phyloP scores from a whole-genome alignment of 2,888 invertebrate species.

The Cantharis rufa region DNA sequence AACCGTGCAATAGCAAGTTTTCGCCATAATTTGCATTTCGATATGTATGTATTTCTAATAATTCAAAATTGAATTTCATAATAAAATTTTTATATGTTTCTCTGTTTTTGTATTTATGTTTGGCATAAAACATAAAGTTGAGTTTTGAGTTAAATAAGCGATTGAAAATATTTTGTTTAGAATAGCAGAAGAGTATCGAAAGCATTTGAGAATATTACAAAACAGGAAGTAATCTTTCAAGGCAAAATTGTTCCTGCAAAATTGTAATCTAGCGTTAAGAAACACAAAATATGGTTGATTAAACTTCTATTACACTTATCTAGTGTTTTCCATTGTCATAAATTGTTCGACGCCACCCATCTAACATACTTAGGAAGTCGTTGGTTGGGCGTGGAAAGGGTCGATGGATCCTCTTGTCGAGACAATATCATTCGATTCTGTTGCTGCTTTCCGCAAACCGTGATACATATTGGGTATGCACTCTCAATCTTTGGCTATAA shows the following conservation, averaged over 20 bases:
- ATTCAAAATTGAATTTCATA: not conserved
- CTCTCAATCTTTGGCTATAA: slow-evolving; percentile 39
- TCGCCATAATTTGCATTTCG: not conserved
- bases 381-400: slow-evolving; percentile 33
- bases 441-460: slow-evolving; percentile 37
- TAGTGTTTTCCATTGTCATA: slow-evolving; percentile 40
- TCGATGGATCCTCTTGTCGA: slow-evolving; percentile 27
- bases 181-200: slow-evolving; percentile 19
- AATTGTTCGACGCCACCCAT: slow-evolving; percentile 38
- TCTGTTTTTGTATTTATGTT: not conserved
- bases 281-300: slow-evolving; percentile 41
- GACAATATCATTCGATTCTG: slow-evolving; percentile 40
- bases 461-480: slow-evolving; percentile 40
- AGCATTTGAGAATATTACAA: slow-evolving; percentile 32
- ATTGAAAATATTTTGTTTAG: slow-evolving; percentile 15
- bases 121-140: not conserved
- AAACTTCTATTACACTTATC: slow-evolving; percentile 44
- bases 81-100: not conserved
- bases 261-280: slow-evolving; percentile 33
- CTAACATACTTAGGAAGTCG: slow-evolving; percentile 41
- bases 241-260: slow-evolving; percentile 27
- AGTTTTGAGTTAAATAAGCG: slow-evolving; percentile 20
- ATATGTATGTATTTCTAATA: not conserved
- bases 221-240: slow-evolving; percentile 36
- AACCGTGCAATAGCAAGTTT: not conserved